Base-by-base conservation (phyloP, 2,113 vertebrate species). In the Nesogale talazaci region DNA sequence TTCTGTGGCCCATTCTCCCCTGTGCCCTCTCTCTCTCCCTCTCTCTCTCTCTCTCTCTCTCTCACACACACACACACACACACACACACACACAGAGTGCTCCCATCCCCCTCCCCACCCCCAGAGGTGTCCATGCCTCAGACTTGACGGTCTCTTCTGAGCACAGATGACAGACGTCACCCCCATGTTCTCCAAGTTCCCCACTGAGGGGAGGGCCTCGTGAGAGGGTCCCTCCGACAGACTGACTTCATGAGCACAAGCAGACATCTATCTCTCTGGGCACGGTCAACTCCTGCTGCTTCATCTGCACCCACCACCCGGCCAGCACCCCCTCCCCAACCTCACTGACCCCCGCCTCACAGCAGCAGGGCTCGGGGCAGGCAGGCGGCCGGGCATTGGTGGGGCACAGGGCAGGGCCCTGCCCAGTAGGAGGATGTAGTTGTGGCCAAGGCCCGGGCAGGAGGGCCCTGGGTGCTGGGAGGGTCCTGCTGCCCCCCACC, bases 81-180 rank as follows among this genome's bases (percentile, higher is more conserved):
- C 42, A 52, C 46, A 52, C 46, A 52, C 46, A 52, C 46, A 52
- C 46, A 52, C n/a, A n/a, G n/a, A n/a, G n/a, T n/a, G n/a, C 46
- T 12, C 4, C 46, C 46, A 52, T 12, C 46, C 10, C 42, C 42
- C 5, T 10, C 42, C 5, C 42, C 42, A 46, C 42, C 42, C 5
- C 42, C 42, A 10, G 42, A 46, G 57, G 0, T 4, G 2, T n/a
- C 23, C 14, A 46, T n/a, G 65, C 70, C 76, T 63, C 25, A 29
- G 0, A 57, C 27, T 59, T 83, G n/a, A 1, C 56, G 46, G 36
- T 14, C 61, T 36, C 22, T 29, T 36, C 63, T 12, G 29, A 0
- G 19, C 56, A 9, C 2, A 2, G 34, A 34, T 1, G 34, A 84
- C 15, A 74, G 27, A 25, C 0, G 0, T n/a, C 10, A 0, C 19